Evolutionary conservation across 1,140 invertebrate species (phyloP), one percentile per base, ranked within the genome.

Genomic region (Thrips palmi): DNA sequence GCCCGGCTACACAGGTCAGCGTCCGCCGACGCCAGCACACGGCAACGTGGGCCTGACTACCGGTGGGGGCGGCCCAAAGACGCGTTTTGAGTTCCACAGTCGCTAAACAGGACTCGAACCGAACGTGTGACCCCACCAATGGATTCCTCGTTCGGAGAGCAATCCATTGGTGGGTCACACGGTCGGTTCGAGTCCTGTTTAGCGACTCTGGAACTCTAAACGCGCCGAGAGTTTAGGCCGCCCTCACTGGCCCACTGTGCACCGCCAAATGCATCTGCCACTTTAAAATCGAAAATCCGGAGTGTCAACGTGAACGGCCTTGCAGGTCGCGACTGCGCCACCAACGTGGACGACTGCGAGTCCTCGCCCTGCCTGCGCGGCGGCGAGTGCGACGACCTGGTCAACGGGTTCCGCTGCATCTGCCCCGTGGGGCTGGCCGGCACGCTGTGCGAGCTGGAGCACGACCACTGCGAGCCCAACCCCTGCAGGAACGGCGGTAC

Each of bases 401-500:
- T 83, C 14, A 79, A 84, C 56, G 65, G 69, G 2, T 88, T 77
- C 56, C 67, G 70, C 36, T 89, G 84, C 56, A 80, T 86, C 43
- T 87, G 83, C 55, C 74, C 72, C 2, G 77, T 83, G 3, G 82
- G 82, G 42, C 85, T 74, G 57, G 74, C 73, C 23, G 84, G 84
- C 22, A 60, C 64, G 31, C 67, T 77, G 31, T 88, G 84, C 54
- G 75, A 85, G 63, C 73, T 77, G 48, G 80, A 85, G 57, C 68
- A 75, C 48, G 75, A 87, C 56, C 72, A 88, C 54, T 84, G 79
- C 60, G 75, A 70, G 38, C 77, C 79, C 12, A 73, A 83, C 45
- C 79, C 81, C 0, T 89, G 85, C 52, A 65, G 71, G 32, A 83
- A 86, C 52, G 71, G 69, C 1, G 76, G 77, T 2, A 66, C 70